phyloP scores from a whole-genome alignment of 2,797 vertebrate genomes.

The Lepus oiostolus region DNA sequence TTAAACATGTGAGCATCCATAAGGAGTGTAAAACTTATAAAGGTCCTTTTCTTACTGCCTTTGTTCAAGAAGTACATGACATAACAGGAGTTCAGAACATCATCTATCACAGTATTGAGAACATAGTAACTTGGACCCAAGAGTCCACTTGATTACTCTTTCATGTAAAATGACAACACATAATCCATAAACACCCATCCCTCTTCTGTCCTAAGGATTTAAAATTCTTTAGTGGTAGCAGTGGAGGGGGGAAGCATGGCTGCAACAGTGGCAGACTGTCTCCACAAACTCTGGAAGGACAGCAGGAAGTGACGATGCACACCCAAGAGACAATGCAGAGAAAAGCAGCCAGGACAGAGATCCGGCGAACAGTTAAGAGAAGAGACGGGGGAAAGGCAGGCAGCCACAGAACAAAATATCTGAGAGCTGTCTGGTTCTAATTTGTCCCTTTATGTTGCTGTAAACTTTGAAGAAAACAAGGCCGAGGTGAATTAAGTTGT shows the following conservation, averaged over 20 bases:
- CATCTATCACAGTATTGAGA: constrained; percentile 52
- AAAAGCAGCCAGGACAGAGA: constrained; percentile 50
- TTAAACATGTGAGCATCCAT: constrained; percentile 42
- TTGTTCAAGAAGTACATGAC: constrained; percentile 58
- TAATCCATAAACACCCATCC: constrained; percentile 67
- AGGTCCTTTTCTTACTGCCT: constrained; percentile 32
- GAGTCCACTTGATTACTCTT: constrained; percentile 73
- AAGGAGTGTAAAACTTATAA: constrained; percentile 57
- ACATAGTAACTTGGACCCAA: constrained; percentile 59
- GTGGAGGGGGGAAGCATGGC: constrained; percentile 50
- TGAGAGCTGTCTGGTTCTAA: constrained; percentile 59
- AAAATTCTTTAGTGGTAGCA: constrained; percentile 66
- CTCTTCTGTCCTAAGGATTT: constrained; percentile 62
- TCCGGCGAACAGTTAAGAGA: constrained; percentile 3
- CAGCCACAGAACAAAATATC: constrained; percentile 48
- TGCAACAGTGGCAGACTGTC: constrained; percentile 53
- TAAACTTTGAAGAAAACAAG: constrained; percentile 69
- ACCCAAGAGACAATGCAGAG: constrained; percentile 56
- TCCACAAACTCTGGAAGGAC: constrained; percentile 54
- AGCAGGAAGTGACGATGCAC: neutral
- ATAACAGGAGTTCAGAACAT: constrained; percentile 64
- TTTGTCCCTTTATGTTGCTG: constrained; percentile 60
- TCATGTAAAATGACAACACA: constrained; percentile 58
- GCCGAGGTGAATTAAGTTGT: constrained; percentile 53
- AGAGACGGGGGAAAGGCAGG: constrained; percentile 38